Conservation (phyloP, 2,113 vertebrate species). For the Brachyistius frenatus region DNA sequence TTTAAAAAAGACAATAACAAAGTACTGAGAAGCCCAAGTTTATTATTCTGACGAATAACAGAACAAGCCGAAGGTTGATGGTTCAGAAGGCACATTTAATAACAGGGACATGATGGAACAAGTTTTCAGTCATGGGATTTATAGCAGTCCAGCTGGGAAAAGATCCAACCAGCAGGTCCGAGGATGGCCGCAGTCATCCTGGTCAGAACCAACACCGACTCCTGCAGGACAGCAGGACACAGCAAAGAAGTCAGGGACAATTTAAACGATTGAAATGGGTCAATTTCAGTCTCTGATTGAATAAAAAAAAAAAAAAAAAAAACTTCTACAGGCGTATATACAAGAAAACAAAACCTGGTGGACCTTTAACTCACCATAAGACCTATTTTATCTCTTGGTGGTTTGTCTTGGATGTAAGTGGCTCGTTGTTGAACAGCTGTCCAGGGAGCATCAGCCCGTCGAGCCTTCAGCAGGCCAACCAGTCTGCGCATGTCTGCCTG, state of each 20-base stretch:
- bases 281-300: no score
- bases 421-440: constrained; percentile 36
- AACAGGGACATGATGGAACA: background rate
- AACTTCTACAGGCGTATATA: no score
- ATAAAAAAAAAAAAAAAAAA: no score
- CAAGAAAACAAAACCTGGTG: no score
- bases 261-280: no score
- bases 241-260: no score
- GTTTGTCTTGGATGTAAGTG: constrained; percentile 18
- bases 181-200: constrained; percentile 41
- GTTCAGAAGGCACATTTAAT: background rate
- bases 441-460: background rate
- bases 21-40: background rate
- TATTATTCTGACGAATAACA: constrained; percentile 16
- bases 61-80: background rate
- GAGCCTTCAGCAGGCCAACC: constrained; percentile 1
- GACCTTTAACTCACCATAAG: constrained; percentile 15
- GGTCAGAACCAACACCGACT: constrained; percentile 51
- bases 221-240: constrained; percentile 31
- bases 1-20: background rate
- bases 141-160: constrained; percentile 53
- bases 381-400: constrained; percentile 39
- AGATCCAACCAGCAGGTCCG: constrained; percentile 70
- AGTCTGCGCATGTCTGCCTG: constrained; percentile 14
- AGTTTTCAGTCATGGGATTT: constrained; percentile 4